Evolutionary conservation across 1,140 invertebrate species (phyloP), one percentile per base, ranked within the genome.

Genomic region (Batillaria attramentaria): DNA sequence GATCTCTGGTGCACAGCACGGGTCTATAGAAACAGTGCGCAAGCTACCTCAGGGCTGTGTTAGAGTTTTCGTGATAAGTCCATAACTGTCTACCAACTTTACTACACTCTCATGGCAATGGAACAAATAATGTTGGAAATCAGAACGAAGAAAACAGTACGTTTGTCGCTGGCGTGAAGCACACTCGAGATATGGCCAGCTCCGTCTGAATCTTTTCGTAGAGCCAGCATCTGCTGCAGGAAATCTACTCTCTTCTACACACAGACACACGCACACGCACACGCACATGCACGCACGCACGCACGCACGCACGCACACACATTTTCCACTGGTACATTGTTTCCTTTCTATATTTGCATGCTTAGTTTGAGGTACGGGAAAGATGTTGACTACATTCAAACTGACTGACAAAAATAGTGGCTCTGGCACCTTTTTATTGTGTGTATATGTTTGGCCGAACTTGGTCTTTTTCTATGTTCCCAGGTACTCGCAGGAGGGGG

Each of bases 241-340:
- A 70, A 70, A 24, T 70, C 68, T 41, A 70, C 68, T 41, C 68
- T 8, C 1, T 8, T 35, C 31, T 39, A 65, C 60, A 65, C 60
- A 33, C 60, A 65, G 10, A 65, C 60, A 33, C 60, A 65, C 60
- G 13, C 60, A 65, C 18, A 33, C 60, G 28, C 60, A 65, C 31
- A 65, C 60, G 46, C 46, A 24, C 46, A 50, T 24, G 46, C 46
- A 50, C 46, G 46, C 46, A 50, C 46, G 24, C 46, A 24, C 46
- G 24, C 46, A 50, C 46, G 46, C 46, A 50, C 46, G 46, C 46
- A 50, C 13, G 46, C 46, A 50, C 46, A 50, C 24, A 50, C 46
- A 24, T 50, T 50, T 50, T 13, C 24, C 13, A 50, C 46, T 50
- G 10, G 46, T 13, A 13, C 46, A 50, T 50, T 50, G 46, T n/a